A percentile compares a stretch with the other conserved stretches of the same genome.
These are phyloP conservation scores for Capreolus pygargus DNA, from an alignment of 2,113 vertebrate species.

Conservation along the genomic window DNA sequence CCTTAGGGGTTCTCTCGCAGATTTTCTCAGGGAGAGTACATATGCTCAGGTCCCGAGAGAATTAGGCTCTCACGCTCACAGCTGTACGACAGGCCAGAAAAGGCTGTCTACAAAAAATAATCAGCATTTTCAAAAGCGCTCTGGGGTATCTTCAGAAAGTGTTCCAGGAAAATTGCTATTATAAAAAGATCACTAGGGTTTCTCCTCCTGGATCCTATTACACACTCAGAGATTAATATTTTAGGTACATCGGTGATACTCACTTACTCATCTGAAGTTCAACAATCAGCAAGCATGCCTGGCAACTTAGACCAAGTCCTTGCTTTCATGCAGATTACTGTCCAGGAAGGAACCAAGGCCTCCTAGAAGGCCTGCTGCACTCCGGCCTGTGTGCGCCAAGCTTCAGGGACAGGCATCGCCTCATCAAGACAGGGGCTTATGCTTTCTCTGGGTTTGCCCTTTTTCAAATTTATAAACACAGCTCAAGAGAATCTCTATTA, in stretches of 20 bases:
- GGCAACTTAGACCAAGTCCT: not conserved
- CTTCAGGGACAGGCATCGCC: rapidly evolving
- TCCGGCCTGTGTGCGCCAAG: not conserved
- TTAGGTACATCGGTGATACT: not conserved
- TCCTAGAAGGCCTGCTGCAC: not conserved
- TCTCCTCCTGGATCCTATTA: not conserved
- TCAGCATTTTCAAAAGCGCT: conserved; percentile 44
- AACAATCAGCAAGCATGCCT: not conserved
- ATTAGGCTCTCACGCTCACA: conserved; percentile 51
- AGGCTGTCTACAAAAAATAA: conserved; percentile 18
- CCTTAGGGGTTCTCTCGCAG: conserved; percentile 46
- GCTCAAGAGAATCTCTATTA: not conserved
- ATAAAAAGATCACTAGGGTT: conserved; percentile 9
- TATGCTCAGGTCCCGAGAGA: conserved; percentile 56
- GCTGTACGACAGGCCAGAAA: conserved; percentile 36
- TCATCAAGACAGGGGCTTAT: not conserved
- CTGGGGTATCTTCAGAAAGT: conserved; percentile 41
- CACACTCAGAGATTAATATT: conserved; percentile 7
- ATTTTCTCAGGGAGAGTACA: conserved; percentile 68
- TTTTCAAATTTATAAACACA: not conserved
- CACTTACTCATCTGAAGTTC: not conserved
- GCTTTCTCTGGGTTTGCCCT: not conserved
- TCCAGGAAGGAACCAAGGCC: not conserved
- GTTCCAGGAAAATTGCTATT: conserved; percentile 41
- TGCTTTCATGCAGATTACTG: not conserved